Percentiles rank a stretch among this genome's conserved stretches.
Evolutionary conservation across 2,888 invertebrate species (phyloP).

Genomic region (Tetanocera ferruginea): DNA sequence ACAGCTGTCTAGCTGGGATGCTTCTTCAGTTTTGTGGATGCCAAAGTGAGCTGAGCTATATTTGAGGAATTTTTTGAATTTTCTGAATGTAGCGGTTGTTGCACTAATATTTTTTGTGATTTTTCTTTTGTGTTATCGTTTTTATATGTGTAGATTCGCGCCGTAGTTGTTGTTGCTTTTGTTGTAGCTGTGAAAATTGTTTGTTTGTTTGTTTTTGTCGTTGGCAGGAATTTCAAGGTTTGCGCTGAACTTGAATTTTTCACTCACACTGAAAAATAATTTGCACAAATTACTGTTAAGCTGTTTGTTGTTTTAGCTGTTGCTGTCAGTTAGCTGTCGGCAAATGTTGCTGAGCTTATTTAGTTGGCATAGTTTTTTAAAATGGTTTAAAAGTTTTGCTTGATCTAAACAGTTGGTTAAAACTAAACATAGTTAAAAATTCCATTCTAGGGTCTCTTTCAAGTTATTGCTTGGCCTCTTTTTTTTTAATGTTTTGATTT

Average conservation of each 20-base stretch:
- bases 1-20: too few relatives aligned
- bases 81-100: neutral
- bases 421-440: neutral
- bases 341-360: neutral
- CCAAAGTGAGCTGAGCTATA: neutral
- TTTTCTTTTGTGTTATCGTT: neutral
- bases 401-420: neutral
- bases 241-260: conserved; percentile 34
- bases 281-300: conserved; percentile 28
- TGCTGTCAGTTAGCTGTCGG: neutral
- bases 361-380: neutral
- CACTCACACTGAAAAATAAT: neutral
- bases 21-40: neutral
- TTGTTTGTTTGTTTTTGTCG: neutral
- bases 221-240: conserved; percentile 37
- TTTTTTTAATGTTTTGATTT: neutral
- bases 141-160: neutral
- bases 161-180: neutral
- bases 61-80: neutral
- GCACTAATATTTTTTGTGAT: neutral
- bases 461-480: neutral
- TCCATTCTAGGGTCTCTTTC: neutral
- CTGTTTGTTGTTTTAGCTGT: conserved; percentile 1
- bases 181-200: neutral
- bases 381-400: neutral